Percentiles rank a stretch among this genome's conserved stretches.
These are phyloP conservation scores for Drosophila lutescens DNA, from an alignment of 2,888 invertebrate species.

Conservation along the genomic window DNA sequence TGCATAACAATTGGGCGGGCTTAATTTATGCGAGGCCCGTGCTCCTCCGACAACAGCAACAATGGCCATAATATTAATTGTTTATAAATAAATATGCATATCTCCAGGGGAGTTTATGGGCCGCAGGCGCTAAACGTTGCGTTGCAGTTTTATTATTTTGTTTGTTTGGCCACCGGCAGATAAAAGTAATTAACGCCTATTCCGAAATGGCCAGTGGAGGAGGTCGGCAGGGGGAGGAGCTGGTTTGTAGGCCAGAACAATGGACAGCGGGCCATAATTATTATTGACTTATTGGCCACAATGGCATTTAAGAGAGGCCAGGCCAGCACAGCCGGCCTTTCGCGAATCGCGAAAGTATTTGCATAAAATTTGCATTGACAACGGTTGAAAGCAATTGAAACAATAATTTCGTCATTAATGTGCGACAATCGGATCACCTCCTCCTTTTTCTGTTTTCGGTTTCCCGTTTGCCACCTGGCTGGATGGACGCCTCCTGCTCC, in stretches of 20 bases:
- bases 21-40: slow-evolving; percentile 35
- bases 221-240: neutral
- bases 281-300: slow-evolving; percentile 81
- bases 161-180: slow-evolving; percentile 64
- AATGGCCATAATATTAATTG: slow-evolving; percentile 32
- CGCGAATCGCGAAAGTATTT: slow-evolving; percentile 61
- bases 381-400: slow-evolving; percentile 81
- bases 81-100: slow-evolving; percentile 34
- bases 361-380: slow-evolving; percentile 81
- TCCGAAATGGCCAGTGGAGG: slow-evolving; percentile 47
- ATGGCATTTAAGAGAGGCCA: slow-evolving; percentile 66
- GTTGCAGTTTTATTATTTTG: slow-evolving; percentile 40
- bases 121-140: slow-evolving; percentile 24
- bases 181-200: slow-evolving; percentile 81
- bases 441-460: neutral
- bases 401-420: slow-evolving; percentile 82
- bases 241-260: neutral
- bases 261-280: slow-evolving; percentile 59
- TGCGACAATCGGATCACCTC: slow-evolving; percentile 64
- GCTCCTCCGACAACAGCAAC: neutral
- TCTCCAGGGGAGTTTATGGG: slow-evolving; percentile 7
- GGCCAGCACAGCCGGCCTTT: neutral
- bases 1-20: slow-evolving; percentile 31
- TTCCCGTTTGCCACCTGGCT: slow-evolving; percentile 1
- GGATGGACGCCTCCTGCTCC: neutral